Base-by-base conservation (phyloP, 2,888 invertebrate genomes). In the Agapetus fuscipes region DNA sequence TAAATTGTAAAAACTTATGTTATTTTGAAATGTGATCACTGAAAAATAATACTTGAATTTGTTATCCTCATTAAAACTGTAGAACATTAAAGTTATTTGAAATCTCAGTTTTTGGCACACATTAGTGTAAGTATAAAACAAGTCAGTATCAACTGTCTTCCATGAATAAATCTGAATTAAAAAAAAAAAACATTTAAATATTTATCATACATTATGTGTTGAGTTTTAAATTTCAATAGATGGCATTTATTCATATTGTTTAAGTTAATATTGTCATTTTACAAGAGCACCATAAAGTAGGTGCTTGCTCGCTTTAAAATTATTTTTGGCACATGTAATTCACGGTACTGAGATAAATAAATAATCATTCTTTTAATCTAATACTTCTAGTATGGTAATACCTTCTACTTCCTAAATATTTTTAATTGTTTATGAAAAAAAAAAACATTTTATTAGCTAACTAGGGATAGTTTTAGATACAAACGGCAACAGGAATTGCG, bases 261-360 rank as follows among this genome's bases (percentile, higher is more conserved):
- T 11, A 17, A 5, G 12, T 11, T 12, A 31, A 41, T 45, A 45
- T 45, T 45, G 45, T 45, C 45, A 38, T 32, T 41, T 45, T 41
- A 39, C 37, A 30, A 37, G 26, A 37, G 34, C 28, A 26, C 34
- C 29, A 31, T 20, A 13, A 13, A 14, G 13, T 20, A n/a, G 20
- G 12, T 31, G 36, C 13, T 17, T 36, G 16, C 16, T 27, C 37
- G 40, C 35, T 27, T 16, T 25, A 4, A 33, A 17, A 13, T 35
- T 27, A 25, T 28, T 43, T 20, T 38, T 46, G 46, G 46, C 46
- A 43, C 46, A 43, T 41, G 24, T 6, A 27, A 39, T 43, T 43
- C 43, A 43, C 43, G 30, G 37, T 41, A 41, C 35, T 27, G 35
- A 33, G 41, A 45, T 37, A 41, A 44, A 45, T 45, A 37, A 41